Percentiles rank a stretch among this genome's conserved stretches.
Conservation (phyloP, 2,113 vertebrate genomes). For the Epinephelus fuscoguttatus region DNA sequence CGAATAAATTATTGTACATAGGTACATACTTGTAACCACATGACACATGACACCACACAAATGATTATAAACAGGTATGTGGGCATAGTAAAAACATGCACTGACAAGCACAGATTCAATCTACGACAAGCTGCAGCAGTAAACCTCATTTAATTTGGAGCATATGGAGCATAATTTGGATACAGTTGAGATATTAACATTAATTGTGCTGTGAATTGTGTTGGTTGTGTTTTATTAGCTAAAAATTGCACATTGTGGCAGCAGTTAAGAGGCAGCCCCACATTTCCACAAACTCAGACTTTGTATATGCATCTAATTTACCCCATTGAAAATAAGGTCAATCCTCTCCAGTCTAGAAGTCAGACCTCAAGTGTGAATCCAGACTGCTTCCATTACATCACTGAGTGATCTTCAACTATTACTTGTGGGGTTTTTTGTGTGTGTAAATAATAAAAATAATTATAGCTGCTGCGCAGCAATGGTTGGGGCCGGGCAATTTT, state of each 20-base stretch:
- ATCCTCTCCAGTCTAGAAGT: not conserved
- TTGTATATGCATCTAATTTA: not conserved
- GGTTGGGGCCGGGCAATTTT: too few relatives aligned
- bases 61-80: not conserved
- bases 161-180: constrained; percentile 6
- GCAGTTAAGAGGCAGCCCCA: not conserved
- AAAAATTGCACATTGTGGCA: not conserved
- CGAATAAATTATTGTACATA: not conserved
- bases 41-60: not conserved
- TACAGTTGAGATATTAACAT: not conserved
- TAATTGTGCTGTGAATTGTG: constrained; percentile 10
- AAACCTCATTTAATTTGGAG: not conserved
- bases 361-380: not conserved
- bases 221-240: not conserved
- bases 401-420: not conserved
- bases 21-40: not conserved
- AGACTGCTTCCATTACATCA: not conserved
- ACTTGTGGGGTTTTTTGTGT: not conserved
- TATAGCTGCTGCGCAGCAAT: too few relatives aligned
- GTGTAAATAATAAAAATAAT: too few relatives aligned
- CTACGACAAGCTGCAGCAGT: not conserved
- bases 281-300: not conserved
- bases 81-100: not conserved
- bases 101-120: not conserved
- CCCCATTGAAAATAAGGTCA: not conserved